Evolutionary conservation across 2,888 invertebrate species (phyloP).

Genomic region (Luperina testacea): DNA sequence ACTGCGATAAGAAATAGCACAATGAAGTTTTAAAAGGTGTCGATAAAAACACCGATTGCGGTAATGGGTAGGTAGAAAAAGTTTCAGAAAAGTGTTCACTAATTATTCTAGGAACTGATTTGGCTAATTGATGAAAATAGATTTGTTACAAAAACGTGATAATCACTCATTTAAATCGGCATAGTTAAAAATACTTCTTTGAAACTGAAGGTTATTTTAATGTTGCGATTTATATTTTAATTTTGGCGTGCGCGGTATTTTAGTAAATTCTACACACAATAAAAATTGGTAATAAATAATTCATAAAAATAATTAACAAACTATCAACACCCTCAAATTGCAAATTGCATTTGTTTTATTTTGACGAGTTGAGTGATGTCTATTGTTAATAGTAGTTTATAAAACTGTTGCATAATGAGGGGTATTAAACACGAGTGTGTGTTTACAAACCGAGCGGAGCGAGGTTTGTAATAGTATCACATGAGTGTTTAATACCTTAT

Average conservation of each 20-base stretch:
- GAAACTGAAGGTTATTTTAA: neutral
- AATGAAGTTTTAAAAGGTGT: slow-evolving; percentile 47
- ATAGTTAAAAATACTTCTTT: neutral
- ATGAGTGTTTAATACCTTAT: too few relatives aligned
- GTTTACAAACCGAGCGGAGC: too few relatives aligned
- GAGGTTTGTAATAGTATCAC: too few relatives aligned
- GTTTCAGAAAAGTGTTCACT: slow-evolving; percentile 3
- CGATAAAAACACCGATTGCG: slow-evolving; percentile 46
- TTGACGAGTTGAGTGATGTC: neutral
- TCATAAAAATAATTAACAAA: neutral
- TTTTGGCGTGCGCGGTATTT: too few relatives aligned
- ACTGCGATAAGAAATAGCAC: slow-evolving; percentile 56
- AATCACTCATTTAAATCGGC: neutral
- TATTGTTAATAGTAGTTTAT: too few relatives aligned
- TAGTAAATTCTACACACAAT: neutral
- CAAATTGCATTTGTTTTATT: neutral
- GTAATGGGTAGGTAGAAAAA: slow-evolving; percentile 11
- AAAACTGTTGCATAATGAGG: too few relatives aligned
- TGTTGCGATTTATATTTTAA: neutral
- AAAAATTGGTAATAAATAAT: neutral
- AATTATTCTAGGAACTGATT: slow-evolving; percentile 10
- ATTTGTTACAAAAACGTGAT: slow-evolving; percentile 1
- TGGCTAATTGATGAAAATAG: slow-evolving; percentile 10
- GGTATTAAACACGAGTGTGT: too few relatives aligned
- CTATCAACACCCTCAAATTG: neutral